Evolutionary conservation across 92 coral and sea anemone genomes (phyloP).

Genomic region (Paragorgia papillata): DNA sequence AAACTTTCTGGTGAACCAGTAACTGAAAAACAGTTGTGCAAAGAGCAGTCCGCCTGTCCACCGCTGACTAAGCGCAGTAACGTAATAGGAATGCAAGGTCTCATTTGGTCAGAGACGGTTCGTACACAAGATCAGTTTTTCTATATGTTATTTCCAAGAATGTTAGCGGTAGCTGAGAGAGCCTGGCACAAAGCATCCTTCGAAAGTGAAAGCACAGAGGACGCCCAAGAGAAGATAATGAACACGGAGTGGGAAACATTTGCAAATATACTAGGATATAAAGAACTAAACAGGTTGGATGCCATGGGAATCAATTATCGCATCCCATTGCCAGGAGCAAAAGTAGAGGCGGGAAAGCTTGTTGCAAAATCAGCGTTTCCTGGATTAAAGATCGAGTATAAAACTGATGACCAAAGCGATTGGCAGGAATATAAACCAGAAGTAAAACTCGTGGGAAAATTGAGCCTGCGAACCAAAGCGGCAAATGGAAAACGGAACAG

Average conservation of each 20-base stretch:
- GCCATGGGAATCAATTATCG: conserved; percentile 74
- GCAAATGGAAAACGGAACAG: conserved; percentile 8
- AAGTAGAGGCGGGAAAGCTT: conserved; percentile 65
- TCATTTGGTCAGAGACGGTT: conserved; percentile 90
- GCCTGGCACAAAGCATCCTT: conserved; percentile 97
- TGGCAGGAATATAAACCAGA: conserved; percentile 87
- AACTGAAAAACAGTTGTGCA: conserved; percentile 60
- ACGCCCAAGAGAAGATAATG: conserved; percentile 48
- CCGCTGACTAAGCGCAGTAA: conserved; percentile 62
- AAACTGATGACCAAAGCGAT: conserved; percentile 62
- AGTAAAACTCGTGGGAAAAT: conserved; percentile 63
- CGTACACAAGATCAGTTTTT: conserved; percentile 82
- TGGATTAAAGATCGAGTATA: conserved; percentile 80
- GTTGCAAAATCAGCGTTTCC: conserved; percentile 78
- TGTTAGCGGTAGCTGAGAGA: conserved; percentile 87
- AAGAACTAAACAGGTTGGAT: conserved; percentile 80
- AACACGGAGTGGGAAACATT: conserved; percentile 73
- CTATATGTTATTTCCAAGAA: conserved; percentile 85
- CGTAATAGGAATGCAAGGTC: conserved; percentile 87
- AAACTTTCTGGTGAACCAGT: conserved; percentile 60
- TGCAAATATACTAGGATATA: conserved; percentile 78
- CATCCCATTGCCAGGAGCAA: conserved; percentile 79
- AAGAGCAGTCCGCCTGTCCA: conserved; percentile 77
- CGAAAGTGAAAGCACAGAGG: conserved; percentile 62
- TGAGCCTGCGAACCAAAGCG: conserved; percentile 70